These are phyloP conservation scores for Pycnonotus jocosus DNA, from an alignment of 2,113 vertebrate genomes.

Conservation along the genomic window DNA sequence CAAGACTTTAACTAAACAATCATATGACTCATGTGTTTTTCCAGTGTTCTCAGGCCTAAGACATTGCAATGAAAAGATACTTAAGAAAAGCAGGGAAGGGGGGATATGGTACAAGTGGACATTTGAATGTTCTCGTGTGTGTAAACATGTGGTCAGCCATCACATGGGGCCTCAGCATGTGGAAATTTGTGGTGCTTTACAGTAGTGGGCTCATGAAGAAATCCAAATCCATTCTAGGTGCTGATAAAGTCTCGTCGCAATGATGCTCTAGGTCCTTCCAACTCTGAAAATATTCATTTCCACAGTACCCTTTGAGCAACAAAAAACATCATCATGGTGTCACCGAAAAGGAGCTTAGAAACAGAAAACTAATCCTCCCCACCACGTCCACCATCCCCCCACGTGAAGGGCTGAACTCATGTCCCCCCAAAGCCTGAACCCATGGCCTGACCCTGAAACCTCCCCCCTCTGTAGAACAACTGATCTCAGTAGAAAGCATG, in stretches of 20 bases:
- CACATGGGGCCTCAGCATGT: accelerated
- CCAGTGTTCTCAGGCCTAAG: background rate
- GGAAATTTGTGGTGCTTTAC: background rate
- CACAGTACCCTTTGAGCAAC: background rate
- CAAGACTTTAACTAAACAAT: background rate
- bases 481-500: background rate
- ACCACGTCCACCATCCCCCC: background rate
- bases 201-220: background rate
- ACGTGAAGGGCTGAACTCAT: background rate
- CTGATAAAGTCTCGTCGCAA: background rate
- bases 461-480: background rate
- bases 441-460: background rate
- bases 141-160: background rate
- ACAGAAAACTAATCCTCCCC: background rate
- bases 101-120: background rate
- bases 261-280: background rate
- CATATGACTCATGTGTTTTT: background rate
- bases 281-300: background rate
- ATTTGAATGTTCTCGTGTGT: background rate
- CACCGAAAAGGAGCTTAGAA: background rate
- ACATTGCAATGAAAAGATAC: background rate
- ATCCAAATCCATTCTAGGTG: background rate
- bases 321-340: accelerated
- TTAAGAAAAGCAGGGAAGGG: background rate
- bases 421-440: background rate